A percentile compares a stretch with the other conserved stretches of the same genome.
Evolutionary conservation across 2,113 vertebrate species (phyloP).

Genomic region (Elgaria multicarinata): DNA sequence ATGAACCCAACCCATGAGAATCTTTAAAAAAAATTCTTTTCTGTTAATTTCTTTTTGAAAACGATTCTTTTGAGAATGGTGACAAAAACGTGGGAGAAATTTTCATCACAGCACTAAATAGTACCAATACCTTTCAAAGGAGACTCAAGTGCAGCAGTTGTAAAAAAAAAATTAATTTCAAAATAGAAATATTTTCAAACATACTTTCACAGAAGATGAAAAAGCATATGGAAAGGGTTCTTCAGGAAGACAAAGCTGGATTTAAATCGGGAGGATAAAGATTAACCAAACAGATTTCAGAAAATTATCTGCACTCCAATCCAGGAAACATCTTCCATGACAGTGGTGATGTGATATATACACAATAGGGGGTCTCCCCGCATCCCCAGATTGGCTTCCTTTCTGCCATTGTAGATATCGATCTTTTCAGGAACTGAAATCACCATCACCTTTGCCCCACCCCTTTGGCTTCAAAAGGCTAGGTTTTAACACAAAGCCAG

Average conservation of each 20-base stretch:
- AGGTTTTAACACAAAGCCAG: neutral
- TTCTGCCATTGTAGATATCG: neutral
- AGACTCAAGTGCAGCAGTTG: neutral
- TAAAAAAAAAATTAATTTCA: neutral
- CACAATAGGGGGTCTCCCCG: neutral
- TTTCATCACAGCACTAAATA: too few relatives aligned
- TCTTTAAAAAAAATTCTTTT: too few relatives aligned
- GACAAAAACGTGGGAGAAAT: too few relatives aligned
- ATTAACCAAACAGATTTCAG: neutral
- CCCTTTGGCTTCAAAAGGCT: neutral
- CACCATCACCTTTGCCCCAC: too few relatives aligned
- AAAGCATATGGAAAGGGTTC: neutral
- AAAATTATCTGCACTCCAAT: neutral
- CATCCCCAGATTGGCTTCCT: too few relatives aligned
- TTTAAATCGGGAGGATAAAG: neutral
- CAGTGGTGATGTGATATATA: neutral
- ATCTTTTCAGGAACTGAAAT: neutral
- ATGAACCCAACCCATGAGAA: too few relatives aligned
- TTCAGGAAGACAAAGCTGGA: neutral
- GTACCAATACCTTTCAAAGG: neutral
- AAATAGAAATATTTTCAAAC: neutral
- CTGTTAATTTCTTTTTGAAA: too few relatives aligned
- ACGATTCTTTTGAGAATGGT: too few relatives aligned
- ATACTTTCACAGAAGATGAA: neutral
- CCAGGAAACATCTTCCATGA: neutral